Base-by-base conservation (phyloP, 2,113 vertebrate genomes). In the Xiphophorus couchianus region DNA sequence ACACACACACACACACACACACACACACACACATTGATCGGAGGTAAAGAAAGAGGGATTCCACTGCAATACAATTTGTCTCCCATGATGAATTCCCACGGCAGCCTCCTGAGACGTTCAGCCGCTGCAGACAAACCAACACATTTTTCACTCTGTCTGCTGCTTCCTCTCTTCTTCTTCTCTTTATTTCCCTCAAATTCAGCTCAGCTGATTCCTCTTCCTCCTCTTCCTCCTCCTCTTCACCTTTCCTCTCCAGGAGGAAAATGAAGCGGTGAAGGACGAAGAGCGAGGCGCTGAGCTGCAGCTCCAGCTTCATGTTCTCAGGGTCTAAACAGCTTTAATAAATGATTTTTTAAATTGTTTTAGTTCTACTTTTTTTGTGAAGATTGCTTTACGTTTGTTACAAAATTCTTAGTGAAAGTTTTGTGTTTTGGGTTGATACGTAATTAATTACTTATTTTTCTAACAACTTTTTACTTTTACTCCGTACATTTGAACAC, bases 41-140 rank as follows among this genome's bases (percentile, higher is more conserved):
- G 44, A 2, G 15, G 42, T 31, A 31, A 66, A 75, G 37, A 75
- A 65, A 84, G 65, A 76, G 77, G 82, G 68, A 77, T 79, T 74
- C 78, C 75, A 61, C 80, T 74, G 88, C 79, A 84, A 81, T 82
- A 86, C 84, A 87, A 89, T 92, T 91, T 92, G 90, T 93, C 90
- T 93, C 84, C 87, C 9, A 66, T 94, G 93, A 94, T 93, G 81
- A 92, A 94, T 94, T 90, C 86, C 77, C 48, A 28, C 72, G 68
- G 66, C 69, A 63, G 85, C 88, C 90, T 86, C 88, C 63, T 39
- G 90, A 90, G 90, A 94, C 87, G 42, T 84, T 33, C 79, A 89
- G 91, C 84, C 87, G 76, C 76, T 87, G 79, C 77, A 76, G 88
- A 88, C 88, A 92, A 90, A 92, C 91, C 93, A 92, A 87, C 90